A percentile compares a stretch with the other conserved stretches of the same genome.
Conservation (phyloP, 2,888 invertebrate genomes). For the Busseola fusca region DNA sequence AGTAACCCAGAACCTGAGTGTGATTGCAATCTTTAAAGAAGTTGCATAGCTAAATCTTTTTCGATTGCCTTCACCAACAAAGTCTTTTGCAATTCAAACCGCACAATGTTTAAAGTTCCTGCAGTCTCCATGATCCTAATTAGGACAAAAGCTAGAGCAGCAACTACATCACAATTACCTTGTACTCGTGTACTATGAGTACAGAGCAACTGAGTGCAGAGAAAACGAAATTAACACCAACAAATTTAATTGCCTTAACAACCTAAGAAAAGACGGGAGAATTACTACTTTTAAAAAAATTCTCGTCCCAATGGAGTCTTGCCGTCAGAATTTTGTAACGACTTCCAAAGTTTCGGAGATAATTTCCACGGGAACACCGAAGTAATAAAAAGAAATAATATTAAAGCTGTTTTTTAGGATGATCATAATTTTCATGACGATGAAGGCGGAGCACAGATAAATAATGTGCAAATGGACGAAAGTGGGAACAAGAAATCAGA, state of each 20-base stretch:
- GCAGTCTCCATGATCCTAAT: conserved; percentile 25
- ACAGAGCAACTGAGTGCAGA: conserved; percentile 29
- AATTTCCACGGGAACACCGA: conserved; percentile 53
- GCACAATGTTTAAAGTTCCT: conserved; percentile 31
- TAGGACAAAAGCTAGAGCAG: conserved; percentile 25
- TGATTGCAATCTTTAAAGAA: background rate
- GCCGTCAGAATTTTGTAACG: conserved; percentile 61
- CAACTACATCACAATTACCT: conserved; percentile 45
- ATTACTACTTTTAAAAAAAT: conserved; percentile 60
- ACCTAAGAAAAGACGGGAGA: conserved; percentile 31
- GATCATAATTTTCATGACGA: conserved; percentile 51
- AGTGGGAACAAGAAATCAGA: conserved; percentile 4
- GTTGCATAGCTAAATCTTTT: background rate
- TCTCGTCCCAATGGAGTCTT: conserved; percentile 42
- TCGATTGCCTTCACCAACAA: background rate
- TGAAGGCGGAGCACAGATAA: conserved; percentile 35
- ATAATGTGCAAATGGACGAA: conserved; percentile 23
- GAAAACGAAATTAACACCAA: conserved; percentile 42
- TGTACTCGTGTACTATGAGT: background rate
- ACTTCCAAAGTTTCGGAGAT: conserved; percentile 53
- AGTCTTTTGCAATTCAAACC: background rate
- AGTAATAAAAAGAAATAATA: conserved; percentile 57
- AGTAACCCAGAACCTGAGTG: background rate
- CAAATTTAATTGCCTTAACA: conserved; percentile 60
- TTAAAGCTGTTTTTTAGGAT: conserved; percentile 43